phyloP scores from a whole-genome alignment of 1,140 invertebrate species.

The Steinernema feltiae region DNA sequence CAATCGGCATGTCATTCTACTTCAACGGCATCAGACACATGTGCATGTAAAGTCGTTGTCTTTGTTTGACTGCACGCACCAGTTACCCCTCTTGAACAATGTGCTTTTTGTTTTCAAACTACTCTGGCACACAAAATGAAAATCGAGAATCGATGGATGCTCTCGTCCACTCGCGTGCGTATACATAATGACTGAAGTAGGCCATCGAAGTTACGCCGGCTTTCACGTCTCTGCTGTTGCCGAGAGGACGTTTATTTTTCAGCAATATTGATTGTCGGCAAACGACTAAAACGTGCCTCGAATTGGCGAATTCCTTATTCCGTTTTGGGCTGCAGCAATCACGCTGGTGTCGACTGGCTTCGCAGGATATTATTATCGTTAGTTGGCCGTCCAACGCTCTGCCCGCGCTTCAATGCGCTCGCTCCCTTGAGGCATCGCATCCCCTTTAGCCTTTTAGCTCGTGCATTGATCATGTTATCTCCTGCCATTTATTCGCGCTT shows the following conservation, averaged over 20 bases:
- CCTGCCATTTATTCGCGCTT: not conserved
- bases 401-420: not conserved
- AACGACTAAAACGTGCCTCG: not conserved
- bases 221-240: not conserved
- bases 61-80: too few species aligned
- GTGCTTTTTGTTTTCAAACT: too few species aligned
- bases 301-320: not conserved
- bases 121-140: not conserved
- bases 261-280: not conserved
- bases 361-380: not conserved
- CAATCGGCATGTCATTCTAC: too few species aligned
- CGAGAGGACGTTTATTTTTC: not conserved
- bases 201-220: not conserved
- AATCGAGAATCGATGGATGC: not conserved
- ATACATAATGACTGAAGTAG: not conserved
- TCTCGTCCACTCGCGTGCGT: not conserved
- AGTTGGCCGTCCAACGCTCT: not conserved
- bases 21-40: too few species aligned
- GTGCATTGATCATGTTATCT: not conserved
- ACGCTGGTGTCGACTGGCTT: not conserved
- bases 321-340: not conserved
- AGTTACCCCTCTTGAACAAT: too few species aligned
- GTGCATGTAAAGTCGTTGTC: too few species aligned
- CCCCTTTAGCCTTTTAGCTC: not conserved
- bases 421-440: not conserved